Conservation (phyloP, 2,797 vertebrate species). For the Arctocebus calabarensis region DNA sequence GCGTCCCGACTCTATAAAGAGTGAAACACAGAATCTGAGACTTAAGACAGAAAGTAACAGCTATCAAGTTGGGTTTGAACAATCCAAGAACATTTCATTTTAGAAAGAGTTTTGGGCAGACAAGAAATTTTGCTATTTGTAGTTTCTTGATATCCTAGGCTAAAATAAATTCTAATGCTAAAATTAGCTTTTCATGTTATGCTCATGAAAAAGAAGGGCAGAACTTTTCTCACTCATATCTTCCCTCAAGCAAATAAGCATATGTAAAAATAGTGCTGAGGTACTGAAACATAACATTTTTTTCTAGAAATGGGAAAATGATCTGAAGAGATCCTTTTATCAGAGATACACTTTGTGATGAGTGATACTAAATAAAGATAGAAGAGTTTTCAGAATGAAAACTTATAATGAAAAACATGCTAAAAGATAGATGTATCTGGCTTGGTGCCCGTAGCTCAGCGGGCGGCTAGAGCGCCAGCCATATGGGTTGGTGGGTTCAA, state of each 20-base stretch:
- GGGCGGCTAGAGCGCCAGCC: no score
- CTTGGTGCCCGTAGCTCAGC: no score
- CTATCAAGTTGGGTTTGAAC: conserved; percentile 63
- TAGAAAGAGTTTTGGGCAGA: conserved; percentile 35
- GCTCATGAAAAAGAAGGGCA: neutral
- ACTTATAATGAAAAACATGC: neutral
- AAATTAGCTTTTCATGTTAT: conserved; percentile 52
- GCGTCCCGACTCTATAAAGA: neutral
- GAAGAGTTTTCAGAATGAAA: conserved; percentile 33
- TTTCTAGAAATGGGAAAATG: conserved; percentile 54
- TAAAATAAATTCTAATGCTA: conserved; percentile 61
- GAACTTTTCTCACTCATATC: neutral
- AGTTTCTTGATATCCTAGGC: conserved; percentile 70
- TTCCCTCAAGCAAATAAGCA: conserved; percentile 35
- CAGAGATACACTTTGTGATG: neutral
- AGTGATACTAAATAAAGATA: neutral
- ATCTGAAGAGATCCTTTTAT: conserved; percentile 35
- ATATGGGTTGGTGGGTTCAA: no score
- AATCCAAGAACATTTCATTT: conserved; percentile 74
- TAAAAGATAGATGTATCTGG: neutral
- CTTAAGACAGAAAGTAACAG: conserved; percentile 69
- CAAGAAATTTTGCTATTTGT: conserved; percentile 39
- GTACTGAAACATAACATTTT: neutral
- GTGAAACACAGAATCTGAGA: conserved; percentile 71
- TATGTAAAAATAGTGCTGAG: conserved; percentile 1